Base-by-base conservation (phyloP, 2,113 vertebrate genomes). In the Phycodurus eques region DNA sequence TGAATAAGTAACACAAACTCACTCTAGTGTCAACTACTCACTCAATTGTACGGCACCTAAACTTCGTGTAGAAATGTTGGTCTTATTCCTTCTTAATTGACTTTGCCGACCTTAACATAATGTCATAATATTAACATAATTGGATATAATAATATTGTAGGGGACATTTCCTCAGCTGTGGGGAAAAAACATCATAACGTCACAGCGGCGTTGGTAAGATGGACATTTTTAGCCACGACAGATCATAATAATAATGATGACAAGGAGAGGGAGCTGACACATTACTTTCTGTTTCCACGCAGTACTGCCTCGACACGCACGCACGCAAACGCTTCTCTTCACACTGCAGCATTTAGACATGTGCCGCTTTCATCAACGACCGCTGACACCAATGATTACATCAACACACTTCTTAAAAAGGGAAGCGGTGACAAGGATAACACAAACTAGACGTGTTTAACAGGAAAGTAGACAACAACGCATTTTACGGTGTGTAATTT, bases 291-390 rank as follows among this genome's bases (percentile, higher is more conserved):
- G 13, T 42, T 33, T 44, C 65, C 47, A 47, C 54, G 59, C 68
- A 56, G 51, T 53, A 15, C 47, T 67, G 54, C 65, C 67, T 15
- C 27, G 71, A 65, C 64, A 81, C 49, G 53, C 2, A 46, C 69
- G 62, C 64, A 81, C 49, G 56, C 70, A 75, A 78, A 81, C 73
- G 0, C n/a, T 31, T n/a, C 68, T 73, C 33, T 49, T 78, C 76
- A 80, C 68, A 78, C 62, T 71, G 54, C 67, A 49, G 44, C 51
- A 43, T 76, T 81, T 64, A 54, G 57, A 80, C 35, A 39, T 74
- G 75, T 66, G 39, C 78, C 69, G 72, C 73, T 72, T 85, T 77
- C 70, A 77, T 71, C 49, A 66, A 66, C 33, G 53, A 39, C 72
- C 46, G 39, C 60, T 33, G 31, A 60, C 31, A 60, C 22, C 57